Evolutionary conservation across 2,888 invertebrate genomes (phyloP), one percentile per base, ranked within the genome.

Genomic region (Cremastinae sp.): DNA sequence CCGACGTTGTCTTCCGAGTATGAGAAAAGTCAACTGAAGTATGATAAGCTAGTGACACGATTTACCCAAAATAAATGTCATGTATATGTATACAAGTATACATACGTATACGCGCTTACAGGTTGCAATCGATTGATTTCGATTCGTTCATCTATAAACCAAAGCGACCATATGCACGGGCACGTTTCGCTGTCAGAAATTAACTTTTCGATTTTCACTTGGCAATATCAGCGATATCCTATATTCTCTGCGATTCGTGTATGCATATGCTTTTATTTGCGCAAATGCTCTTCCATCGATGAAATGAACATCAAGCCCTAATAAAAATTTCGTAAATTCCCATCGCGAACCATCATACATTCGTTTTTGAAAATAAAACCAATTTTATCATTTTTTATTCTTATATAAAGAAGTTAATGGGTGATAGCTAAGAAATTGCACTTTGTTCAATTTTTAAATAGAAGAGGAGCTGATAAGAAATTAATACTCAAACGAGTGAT

Each of bases 151-250:
- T 14, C 16, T 18, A 22, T 43, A n/a, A 39, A 16, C 43, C 28
- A 10, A 16, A 8, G 18, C 12, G 37, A 72, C 37, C 58, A 61
- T 43, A 72, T 75, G 72, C 62, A 28, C 12, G 8, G 58, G 51
- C 72, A 68, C 69, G 74, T 62, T 74, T 45, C 10, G 49, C 56
- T 28, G 70, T 56, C 47, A 65, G 43, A 62, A 75, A 72, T 72
- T 61, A 49, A 71, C 62, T 71, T 71, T 72, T 72, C 59, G 51
- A 68, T 68, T 71, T 70, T 62, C 59, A 66, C 41, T 59, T 45
- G 49, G 61, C 65, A 56, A 45, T 66, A 61, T 53, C 51, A 66
- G 51, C 35, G 10, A 69, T 41, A 51, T 14, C 7, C 61, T 28
- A 22, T 43, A 65, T 65, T 28, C 53, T 10, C 53, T n/a, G 10